These are phyloP conservation scores for Dendroctonus ponderosae DNA, from an alignment of 1,140 invertebrate genomes.

Conservation along the genomic window DNA sequence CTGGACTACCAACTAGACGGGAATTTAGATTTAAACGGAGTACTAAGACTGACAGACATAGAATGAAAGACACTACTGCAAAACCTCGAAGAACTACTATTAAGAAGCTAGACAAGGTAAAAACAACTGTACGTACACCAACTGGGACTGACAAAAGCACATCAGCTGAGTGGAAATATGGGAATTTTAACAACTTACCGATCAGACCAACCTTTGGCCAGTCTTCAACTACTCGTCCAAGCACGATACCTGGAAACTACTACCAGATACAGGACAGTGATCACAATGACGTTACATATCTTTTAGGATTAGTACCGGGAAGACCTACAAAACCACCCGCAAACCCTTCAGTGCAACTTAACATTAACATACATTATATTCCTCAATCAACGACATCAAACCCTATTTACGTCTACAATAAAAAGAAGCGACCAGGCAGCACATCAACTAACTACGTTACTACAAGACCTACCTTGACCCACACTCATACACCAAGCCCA, in stretches of 20 bases:
- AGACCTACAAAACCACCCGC: conserved; percentile 14
- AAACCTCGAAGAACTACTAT: conserved; percentile 8
- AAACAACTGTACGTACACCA: too few relatives aligned
- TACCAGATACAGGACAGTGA: conserved; percentile 10
- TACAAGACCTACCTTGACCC: conserved; percentile 13
- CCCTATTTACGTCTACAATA: conserved; percentile 26
- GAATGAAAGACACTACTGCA: conserved; percentile 2
- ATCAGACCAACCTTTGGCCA: too few relatives aligned
- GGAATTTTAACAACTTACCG: too few relatives aligned
- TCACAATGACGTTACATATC: conserved; percentile 32
- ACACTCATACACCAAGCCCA: conserved; percentile 4
- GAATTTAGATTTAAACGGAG: conserved; percentile 12
- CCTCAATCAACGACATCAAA: conserved; percentile 12
- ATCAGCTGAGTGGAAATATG: too few relatives aligned
- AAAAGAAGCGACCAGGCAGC: conserved; percentile 17
- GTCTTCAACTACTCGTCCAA: too few relatives aligned
- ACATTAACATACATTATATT: conserved; percentile 47
- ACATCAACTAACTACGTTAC: conserved; percentile 4
- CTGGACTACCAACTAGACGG: background rate
- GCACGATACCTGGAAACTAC: background rate
- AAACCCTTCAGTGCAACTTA: conserved; percentile 38
- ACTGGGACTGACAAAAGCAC: too few relatives aligned
- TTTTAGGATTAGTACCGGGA: conserved; percentile 29
- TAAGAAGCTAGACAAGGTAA: too few relatives aligned
- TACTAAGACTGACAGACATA: conserved; percentile 27